These are phyloP conservation scores for Todiramphus chloris DNA, from an alignment of 2,113 vertebrate species.

Conservation along the genomic window DNA sequence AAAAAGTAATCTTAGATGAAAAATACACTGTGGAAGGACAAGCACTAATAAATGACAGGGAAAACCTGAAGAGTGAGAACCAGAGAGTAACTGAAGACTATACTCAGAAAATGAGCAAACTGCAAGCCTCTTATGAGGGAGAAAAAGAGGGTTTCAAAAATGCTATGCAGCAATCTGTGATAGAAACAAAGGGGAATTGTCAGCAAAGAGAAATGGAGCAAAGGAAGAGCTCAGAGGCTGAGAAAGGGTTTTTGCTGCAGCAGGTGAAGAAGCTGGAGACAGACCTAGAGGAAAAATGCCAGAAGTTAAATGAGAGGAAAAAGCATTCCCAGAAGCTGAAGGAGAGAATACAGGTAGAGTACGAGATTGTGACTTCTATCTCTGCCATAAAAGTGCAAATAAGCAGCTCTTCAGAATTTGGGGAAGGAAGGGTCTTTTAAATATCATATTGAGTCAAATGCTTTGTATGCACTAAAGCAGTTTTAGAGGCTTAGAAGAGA, in stretches of 20 bases:
- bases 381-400: neutral
- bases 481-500: neutral
- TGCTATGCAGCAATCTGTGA: constrained; percentile 76
- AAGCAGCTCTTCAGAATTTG: neutral
- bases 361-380: neutral
- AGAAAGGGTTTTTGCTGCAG: constrained; percentile 76
- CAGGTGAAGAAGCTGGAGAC: constrained; percentile 86
- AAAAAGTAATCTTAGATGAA: constrained; percentile 6
- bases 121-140: constrained; percentile 73
- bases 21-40: constrained; percentile 16
- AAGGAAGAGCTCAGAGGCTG: constrained; percentile 80
- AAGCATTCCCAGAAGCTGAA: constrained; percentile 87
- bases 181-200: constrained; percentile 81
- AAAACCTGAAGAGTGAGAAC: constrained; percentile 68
- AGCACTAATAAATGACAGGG: constrained; percentile 70
- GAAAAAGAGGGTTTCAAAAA: constrained; percentile 80
- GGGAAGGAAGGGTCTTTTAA: neutral
- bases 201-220: constrained; percentile 86
- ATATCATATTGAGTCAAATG: neutral
- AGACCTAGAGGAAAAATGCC: constrained; percentile 83
- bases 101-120: constrained; percentile 68
- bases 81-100: constrained; percentile 72
- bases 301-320: constrained; percentile 84
- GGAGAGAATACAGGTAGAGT: constrained; percentile 87
- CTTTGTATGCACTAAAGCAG: neutral